Evolutionary conservation across 2,113 vertebrate species (phyloP).

Genomic region (Toxostoma redivivum): DNA sequence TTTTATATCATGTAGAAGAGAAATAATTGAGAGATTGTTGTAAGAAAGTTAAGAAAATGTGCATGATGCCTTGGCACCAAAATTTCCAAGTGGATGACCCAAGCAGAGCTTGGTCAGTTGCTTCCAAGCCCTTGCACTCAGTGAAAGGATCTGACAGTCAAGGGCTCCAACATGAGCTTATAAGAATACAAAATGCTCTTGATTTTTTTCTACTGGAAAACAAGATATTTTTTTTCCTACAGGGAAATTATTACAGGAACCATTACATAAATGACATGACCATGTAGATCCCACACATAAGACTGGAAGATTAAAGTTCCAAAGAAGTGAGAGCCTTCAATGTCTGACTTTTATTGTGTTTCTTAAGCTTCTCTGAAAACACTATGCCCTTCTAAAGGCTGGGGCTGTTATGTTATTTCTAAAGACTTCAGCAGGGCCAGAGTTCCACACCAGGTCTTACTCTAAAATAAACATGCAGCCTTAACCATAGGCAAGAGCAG

Average conservation of each 20-base stretch:
- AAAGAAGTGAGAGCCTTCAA: not conserved
- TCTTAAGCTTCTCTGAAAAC: not conserved
- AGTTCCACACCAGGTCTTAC: not conserved
- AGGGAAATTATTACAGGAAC: not conserved
- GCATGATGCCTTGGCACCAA: accelerated
- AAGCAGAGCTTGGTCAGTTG: not conserved
- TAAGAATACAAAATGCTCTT: not conserved
- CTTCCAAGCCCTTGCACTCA: not conserved
- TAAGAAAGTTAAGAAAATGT: not conserved
- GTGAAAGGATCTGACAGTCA: not conserved
- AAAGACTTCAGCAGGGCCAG: not conserved
- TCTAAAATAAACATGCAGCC: not conserved
- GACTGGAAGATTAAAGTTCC: not conserved
- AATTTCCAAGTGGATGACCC: not conserved
- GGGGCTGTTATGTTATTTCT: not conserved
- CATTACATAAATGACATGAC: not conserved
- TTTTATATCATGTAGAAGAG: not conserved
- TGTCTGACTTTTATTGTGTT: not conserved
- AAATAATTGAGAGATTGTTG: not conserved
- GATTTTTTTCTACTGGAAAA: not conserved
- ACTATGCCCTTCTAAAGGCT: not conserved
- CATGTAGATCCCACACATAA: not conserved
- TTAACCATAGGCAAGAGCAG: not conserved
- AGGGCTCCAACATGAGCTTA: not conserved
- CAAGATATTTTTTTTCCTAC: not conserved